Percentiles rank a stretch among this genome's conserved stretches.
phyloP scores from a whole-genome alignment of 2,797 vertebrate species.

The Spea hammondii region DNA sequence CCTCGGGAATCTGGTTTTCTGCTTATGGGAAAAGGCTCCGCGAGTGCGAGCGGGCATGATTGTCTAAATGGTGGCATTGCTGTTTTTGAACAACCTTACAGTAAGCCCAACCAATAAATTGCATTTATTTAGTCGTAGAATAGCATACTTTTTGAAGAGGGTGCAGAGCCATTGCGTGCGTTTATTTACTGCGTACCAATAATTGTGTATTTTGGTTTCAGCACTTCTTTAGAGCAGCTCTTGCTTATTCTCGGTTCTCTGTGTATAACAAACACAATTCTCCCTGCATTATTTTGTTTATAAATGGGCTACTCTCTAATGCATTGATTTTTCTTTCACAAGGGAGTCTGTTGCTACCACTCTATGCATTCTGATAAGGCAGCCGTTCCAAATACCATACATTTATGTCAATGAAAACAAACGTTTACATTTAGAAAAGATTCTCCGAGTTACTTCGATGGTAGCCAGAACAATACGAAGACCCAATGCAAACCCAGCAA shows the following conservation, averaged over 20 bases:
- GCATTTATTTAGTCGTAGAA: too few relatives aligned
- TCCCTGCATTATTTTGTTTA: conserved; percentile 6
- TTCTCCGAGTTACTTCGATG: neutral
- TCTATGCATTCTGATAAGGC: conserved; percentile 26
- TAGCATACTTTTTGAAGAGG: too few relatives aligned
- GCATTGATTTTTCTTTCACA: conserved; percentile 17
- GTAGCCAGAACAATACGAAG: too few relatives aligned
- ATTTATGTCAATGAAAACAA: conserved; percentile 29
- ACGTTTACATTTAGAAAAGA: neutral
- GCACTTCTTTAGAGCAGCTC: neutral
- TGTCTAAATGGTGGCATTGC: too few relatives aligned
- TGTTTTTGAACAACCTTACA: too few relatives aligned
- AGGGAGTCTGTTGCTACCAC: neutral
- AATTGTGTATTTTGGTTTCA: neutral
- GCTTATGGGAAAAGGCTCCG: too few relatives aligned
- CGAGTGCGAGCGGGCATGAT: too few relatives aligned
- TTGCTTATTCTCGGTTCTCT: neutral
- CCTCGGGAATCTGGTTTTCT: too few relatives aligned
- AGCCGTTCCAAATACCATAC: conserved; percentile 17
- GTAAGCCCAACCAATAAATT: too few relatives aligned
- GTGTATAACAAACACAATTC: neutral
- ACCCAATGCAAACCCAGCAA: too few relatives aligned
- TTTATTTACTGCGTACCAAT: neutral
- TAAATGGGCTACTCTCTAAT: conserved; percentile 14
- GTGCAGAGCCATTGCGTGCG: too few relatives aligned